phyloP scores from a whole-genome alignment of 2,888 invertebrate genomes.

The Arrhopalites spinosus region DNA sequence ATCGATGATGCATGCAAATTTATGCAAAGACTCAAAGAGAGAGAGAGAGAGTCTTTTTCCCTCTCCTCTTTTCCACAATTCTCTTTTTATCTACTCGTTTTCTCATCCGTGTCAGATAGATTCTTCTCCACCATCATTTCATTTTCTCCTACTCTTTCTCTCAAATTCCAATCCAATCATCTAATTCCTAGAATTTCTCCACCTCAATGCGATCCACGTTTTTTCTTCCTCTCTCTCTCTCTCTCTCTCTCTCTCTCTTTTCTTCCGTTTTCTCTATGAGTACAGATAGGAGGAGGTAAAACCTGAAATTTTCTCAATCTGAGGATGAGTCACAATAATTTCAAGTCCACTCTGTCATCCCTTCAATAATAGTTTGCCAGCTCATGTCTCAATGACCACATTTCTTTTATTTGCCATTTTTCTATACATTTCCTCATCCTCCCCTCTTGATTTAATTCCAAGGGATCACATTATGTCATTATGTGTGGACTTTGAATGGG shows the following conservation, averaged over 20 bases:
- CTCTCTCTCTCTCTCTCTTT: not conserved
- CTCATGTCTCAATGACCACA: slow-evolving; percentile 15
- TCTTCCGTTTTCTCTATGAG: not conserved
- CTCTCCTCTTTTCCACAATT: not conserved
- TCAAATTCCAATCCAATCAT: slow-evolving; percentile 37
- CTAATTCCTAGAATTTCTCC: slow-evolving; percentile 35
- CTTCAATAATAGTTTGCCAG: slow-evolving; percentile 18
- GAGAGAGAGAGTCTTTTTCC: not conserved
- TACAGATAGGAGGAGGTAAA: not conserved
- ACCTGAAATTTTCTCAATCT: no score
- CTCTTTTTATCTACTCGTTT: slow-evolving; percentile 12
- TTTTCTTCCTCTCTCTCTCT: not conserved
- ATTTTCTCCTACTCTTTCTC: slow-evolving; percentile 24
- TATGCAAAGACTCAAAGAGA: slow-evolving; percentile 39
- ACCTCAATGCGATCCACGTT: slow-evolving; percentile 37
- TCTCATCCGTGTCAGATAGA: slow-evolving; percentile 36
- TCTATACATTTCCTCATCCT: not conserved
- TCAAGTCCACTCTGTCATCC: slow-evolving; percentile 21
- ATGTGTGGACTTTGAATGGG: not conserved
- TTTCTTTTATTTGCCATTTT: not conserved
- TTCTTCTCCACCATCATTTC: slow-evolving; percentile 38
- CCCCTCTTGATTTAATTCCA: not conserved
- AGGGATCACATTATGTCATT: not conserved
- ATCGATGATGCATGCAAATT: slow-evolving; percentile 47
- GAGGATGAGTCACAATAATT: not conserved